Percentiles rank a stretch among this genome's conserved stretches.
Evolutionary conservation across 2,888 invertebrate species (phyloP).

Genomic region (Myathropa florea): DNA sequence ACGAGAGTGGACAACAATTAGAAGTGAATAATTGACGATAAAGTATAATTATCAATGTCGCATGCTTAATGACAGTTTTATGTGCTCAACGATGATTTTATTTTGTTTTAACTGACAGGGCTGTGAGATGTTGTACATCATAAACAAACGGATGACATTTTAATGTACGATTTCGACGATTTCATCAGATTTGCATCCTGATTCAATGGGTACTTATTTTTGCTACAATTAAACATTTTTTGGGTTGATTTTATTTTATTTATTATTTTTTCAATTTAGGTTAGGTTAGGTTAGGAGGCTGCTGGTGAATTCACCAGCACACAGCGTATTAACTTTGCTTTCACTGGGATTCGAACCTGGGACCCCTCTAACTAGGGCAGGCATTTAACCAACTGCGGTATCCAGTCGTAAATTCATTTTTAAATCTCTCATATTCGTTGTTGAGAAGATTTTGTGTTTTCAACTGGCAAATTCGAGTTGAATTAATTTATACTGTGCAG

Average conservation of each 20-base stretch:
- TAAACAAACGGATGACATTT: neutral
- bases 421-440: too few species aligned
- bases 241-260: neutral
- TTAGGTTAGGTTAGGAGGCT: too few species aligned
- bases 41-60: neutral
- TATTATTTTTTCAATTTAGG: too few species aligned
- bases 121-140: neutral
- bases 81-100: neutral
- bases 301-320: too few species aligned
- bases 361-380: too few species aligned
- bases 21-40: constrained; percentile 1
- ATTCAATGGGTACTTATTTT: neutral
- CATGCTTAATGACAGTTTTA: constrained; percentile 31
- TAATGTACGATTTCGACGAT: neutral
- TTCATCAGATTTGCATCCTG: neutral
- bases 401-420: too few species aligned
- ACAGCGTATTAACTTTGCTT: too few species aligned
- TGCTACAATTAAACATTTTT: neutral
- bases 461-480: too few species aligned
- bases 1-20: constrained; percentile 1
- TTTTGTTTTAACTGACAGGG: neutral
- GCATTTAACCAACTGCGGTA: too few species aligned
- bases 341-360: too few species aligned
- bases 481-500: too few species aligned
- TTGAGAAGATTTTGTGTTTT: too few species aligned